These are phyloP conservation scores for Maconellicoccus hirsutus DNA, from an alignment of 1,140 invertebrate genomes.

Conservation along the genomic window DNA sequence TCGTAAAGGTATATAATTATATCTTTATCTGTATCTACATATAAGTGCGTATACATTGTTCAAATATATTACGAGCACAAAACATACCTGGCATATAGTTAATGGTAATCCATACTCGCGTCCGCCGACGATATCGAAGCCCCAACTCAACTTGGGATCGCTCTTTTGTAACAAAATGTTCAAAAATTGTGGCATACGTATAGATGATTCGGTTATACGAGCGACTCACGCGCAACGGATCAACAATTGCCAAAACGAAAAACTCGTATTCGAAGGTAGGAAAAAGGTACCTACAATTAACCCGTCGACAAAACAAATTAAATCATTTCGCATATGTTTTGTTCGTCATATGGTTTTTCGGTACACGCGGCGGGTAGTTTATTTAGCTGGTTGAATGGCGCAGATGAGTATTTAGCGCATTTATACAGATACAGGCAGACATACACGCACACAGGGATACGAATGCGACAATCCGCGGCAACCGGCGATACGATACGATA, in stretches of 20 bases:
- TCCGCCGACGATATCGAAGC: slow-evolving; percentile 28
- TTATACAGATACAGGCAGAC: too few species aligned
- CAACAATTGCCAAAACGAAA: not conserved
- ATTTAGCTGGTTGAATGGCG: slow-evolving; percentile 3
- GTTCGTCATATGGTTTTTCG: not conserved
- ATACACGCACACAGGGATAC: too few species aligned
- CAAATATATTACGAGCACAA: too few species aligned
- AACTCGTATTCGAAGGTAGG: not conserved
- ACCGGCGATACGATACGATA: not conserved
- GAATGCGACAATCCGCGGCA: too few species aligned
- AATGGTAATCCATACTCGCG: slow-evolving; percentile 25
- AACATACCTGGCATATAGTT: not conserved
- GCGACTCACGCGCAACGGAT: too few species aligned
- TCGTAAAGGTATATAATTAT: too few species aligned
- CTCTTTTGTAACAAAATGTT: slow-evolving; percentile 30
- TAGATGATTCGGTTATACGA: not conserved
- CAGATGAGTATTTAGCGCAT: too few species aligned
- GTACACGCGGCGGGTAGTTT: not conserved
- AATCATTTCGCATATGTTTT: slow-evolving; percentile 8
- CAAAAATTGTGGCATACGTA: slow-evolving; percentile 27
- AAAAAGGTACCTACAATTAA: slow-evolving; percentile 11
- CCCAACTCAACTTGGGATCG: slow-evolving; percentile 28
- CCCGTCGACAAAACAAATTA: slow-evolving; percentile 2
- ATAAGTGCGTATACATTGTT: too few species aligned
- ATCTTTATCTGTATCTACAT: too few species aligned